Evolutionary conservation across 35 echinoderm and acorn worm genomes (phyloP).

Genomic region (Heliocidaris erythrogramma): DNA sequence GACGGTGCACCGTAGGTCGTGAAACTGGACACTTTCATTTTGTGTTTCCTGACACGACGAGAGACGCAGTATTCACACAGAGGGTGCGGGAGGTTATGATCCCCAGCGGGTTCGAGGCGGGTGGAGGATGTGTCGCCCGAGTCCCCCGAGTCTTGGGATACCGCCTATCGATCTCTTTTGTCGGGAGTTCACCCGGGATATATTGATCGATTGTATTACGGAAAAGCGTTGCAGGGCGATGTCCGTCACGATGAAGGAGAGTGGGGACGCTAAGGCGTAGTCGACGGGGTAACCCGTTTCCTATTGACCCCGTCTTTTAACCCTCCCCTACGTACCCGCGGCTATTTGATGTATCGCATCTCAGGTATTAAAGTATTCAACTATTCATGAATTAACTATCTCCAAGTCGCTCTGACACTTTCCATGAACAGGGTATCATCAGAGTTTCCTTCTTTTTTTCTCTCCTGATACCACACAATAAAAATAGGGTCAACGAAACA

Average conservation of each 20-base stretch:
- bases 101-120: neutral
- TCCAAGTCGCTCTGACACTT: no score
- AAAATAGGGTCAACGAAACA: no score
- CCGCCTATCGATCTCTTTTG: neutral
- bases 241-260: neutral
- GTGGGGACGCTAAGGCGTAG: neutral
- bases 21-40: neutral
- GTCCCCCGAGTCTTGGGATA: neutral
- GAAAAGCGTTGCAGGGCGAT: slow-evolving; percentile 5
- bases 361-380: no score
- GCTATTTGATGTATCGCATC: no score
- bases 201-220: slow-evolving; percentile 5
- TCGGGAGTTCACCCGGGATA: neutral
- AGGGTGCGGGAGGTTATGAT: neutral
- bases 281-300: neutral
- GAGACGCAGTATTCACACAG: neutral
- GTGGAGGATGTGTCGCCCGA: neutral
- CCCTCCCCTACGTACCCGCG: no score
- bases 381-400: no score
- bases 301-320: neutral
- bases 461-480: no score
- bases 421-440: no score
- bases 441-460: no score
- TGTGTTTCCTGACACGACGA: neutral
- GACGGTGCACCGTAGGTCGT: neutral